Evolutionary conservation across 2,113 vertebrate genomes (phyloP).

Genomic region (Proteles cristata): DNA sequence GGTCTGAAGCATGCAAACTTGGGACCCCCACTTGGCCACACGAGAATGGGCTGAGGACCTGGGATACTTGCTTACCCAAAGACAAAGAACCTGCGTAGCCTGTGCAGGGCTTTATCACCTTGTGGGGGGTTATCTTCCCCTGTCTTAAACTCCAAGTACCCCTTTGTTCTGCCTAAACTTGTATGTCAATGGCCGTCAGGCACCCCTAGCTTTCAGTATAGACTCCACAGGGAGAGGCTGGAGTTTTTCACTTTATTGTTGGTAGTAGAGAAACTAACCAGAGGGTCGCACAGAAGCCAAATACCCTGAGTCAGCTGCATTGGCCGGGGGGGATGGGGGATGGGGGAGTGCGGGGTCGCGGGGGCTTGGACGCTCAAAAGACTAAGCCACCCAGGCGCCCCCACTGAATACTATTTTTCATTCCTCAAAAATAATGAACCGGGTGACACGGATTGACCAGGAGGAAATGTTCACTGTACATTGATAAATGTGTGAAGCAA

Average conservation of each 20-base stretch:
- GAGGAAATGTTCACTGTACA: neutral
- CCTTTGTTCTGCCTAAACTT: neutral
- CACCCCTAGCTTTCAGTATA: neutral
- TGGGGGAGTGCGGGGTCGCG: too few relatives aligned
- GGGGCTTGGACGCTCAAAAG: too few relatives aligned
- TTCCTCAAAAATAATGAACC: slow-evolving; percentile 15
- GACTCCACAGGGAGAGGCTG: neutral
- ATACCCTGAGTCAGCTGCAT: neutral
- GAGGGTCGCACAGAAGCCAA: neutral
- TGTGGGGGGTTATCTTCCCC: neutral
- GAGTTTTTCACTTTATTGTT: neutral
- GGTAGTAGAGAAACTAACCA: neutral
- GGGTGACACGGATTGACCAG: neutral
- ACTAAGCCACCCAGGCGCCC: too few relatives aligned
- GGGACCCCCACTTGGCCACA: neutral
- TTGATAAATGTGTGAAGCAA: neutral
- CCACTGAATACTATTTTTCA: neutral
- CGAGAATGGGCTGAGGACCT: neutral
- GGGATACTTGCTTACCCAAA: neutral
- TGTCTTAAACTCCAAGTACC: neutral
- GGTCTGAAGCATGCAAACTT: neutral
- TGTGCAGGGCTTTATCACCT: neutral
- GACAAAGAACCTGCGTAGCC: neutral
- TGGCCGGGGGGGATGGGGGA: neutral
- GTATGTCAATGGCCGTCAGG: neutral